Percentiles rank a stretch among this genome's conserved stretches.
Conservation (phyloP, 1,140 invertebrate species). For the Drosophila rufa region DNA sequence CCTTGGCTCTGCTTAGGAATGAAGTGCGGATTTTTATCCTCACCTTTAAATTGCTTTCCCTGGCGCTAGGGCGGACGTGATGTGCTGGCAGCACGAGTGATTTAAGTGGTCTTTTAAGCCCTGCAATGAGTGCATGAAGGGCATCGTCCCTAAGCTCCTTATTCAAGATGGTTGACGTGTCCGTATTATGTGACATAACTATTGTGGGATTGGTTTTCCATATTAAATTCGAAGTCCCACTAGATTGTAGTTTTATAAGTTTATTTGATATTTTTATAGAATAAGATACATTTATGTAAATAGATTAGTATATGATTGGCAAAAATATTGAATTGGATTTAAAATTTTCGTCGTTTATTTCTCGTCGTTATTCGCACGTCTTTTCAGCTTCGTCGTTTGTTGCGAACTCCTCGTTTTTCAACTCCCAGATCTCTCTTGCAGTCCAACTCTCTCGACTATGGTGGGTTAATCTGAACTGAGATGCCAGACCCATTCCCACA, state of each 20-base stretch:
- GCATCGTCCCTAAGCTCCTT: constrained; percentile 1
- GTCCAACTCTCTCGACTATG: too few species aligned
- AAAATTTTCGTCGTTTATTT: too few species aligned
- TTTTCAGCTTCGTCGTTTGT: too few species aligned
- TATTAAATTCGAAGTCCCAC: too few species aligned
- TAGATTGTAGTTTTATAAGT: too few species aligned
- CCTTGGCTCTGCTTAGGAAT: constrained; percentile 3
- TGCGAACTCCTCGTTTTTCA: too few species aligned
- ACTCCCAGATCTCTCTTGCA: too few species aligned
- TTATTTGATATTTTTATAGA: too few species aligned
- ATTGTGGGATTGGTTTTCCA: neutral
- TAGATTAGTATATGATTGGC: too few species aligned
- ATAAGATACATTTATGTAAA: too few species aligned
- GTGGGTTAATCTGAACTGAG: neutral
- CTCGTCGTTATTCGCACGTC: too few species aligned
- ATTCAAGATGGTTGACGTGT: constrained; percentile 5
- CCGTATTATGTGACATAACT: constrained; percentile 5
- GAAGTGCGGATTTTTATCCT: constrained; percentile 6
- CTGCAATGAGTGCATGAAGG: neutral
- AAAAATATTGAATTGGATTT: too few species aligned
- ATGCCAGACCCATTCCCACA: constrained; percentile 4
- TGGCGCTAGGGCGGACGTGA: neutral
- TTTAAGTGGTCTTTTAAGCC: neutral
- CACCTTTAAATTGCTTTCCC: neutral
- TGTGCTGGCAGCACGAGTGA: constrained; percentile 1